Evolutionary conservation across 2,113 vertebrate genomes (phyloP).

Genomic region (Channa argus): DNA sequence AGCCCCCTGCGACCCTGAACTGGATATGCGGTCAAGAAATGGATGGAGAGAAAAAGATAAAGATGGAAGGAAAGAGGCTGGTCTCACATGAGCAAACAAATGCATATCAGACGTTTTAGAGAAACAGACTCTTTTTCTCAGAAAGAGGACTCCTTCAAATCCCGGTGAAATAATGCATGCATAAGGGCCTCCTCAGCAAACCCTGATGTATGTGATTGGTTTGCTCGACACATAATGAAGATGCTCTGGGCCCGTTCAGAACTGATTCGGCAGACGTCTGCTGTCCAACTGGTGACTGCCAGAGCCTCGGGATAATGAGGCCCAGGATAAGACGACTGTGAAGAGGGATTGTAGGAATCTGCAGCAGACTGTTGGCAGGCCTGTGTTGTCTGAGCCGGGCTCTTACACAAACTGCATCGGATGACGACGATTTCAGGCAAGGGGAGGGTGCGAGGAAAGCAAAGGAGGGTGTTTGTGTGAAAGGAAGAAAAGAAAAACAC

Average conservation of each 20-base stretch:
- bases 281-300: slow-evolving; percentile 52
- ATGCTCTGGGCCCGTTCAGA: slow-evolving; percentile 40
- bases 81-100: slow-evolving; percentile 26
- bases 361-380: slow-evolving; percentile 63
- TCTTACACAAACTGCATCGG: slow-evolving; percentile 44
- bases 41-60: background rate
- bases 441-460: slow-evolving; percentile 5
- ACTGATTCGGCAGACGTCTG: slow-evolving; percentile 37
- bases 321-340: slow-evolving; percentile 59
- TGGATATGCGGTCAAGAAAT: too few relatives aligned
- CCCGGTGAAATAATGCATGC: slow-evolving; percentile 39
- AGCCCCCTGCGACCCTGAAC: too few relatives aligned
- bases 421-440: slow-evolving; percentile 37
- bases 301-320: slow-evolving; percentile 63
- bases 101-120: slow-evolving; percentile 23
- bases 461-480: slow-evolving; percentile 15
- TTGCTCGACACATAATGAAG: slow-evolving; percentile 48
- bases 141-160: slow-evolving; percentile 13
- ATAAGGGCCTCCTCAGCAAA: slow-evolving; percentile 33
- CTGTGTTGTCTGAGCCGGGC: slow-evolving; percentile 58
- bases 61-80: background rate
- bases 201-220: slow-evolving; percentile 34
- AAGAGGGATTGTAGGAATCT: slow-evolving; percentile 60
- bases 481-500: slow-evolving; percentile 40
- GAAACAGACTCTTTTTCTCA: slow-evolving; percentile 41